phyloP scores from a whole-genome alignment of 2,888 invertebrate species.

The Athalia circularis region DNA sequence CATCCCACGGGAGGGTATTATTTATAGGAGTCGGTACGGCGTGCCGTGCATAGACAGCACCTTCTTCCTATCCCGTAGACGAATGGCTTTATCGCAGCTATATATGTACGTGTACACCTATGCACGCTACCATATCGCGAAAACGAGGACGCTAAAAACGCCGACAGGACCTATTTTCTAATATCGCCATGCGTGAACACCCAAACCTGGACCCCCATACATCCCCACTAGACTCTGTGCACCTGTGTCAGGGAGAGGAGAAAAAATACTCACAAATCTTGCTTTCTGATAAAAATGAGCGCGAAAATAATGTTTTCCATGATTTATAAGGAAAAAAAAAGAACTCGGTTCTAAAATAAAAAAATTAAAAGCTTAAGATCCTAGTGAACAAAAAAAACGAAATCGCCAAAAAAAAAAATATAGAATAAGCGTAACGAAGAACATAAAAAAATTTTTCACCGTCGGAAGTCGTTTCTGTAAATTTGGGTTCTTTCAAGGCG shows the following conservation, averaged over 20 bases:
- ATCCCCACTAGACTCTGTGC: neutral
- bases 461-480: neutral
- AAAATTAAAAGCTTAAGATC: too few species aligned
- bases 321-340: too few species aligned
- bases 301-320: too few species aligned
- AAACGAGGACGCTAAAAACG: slow-evolving; percentile 66
- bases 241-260: neutral
- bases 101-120: neutral
- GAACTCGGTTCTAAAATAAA: too few species aligned
- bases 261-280: neutral
- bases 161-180: slow-evolving; percentile 70
- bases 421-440: too few species aligned
- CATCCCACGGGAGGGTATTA: slow-evolving; percentile 61
- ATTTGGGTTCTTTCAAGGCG: neutral
- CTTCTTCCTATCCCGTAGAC: slow-evolving; percentile 65
- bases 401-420: too few species aligned
- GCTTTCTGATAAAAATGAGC: too few species aligned
- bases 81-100: slow-evolving; percentile 60
- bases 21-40: slow-evolving; percentile 68
- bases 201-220: neutral
- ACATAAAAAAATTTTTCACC: too few species aligned
- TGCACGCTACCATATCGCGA: slow-evolving; percentile 35
- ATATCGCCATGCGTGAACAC: slow-evolving; percentile 58
- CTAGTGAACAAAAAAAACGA: too few species aligned
- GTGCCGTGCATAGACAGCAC: slow-evolving; percentile 73